phyloP scores from a whole-genome alignment of 1,140 invertebrate genomes.

The Magallana gigas region DNA sequence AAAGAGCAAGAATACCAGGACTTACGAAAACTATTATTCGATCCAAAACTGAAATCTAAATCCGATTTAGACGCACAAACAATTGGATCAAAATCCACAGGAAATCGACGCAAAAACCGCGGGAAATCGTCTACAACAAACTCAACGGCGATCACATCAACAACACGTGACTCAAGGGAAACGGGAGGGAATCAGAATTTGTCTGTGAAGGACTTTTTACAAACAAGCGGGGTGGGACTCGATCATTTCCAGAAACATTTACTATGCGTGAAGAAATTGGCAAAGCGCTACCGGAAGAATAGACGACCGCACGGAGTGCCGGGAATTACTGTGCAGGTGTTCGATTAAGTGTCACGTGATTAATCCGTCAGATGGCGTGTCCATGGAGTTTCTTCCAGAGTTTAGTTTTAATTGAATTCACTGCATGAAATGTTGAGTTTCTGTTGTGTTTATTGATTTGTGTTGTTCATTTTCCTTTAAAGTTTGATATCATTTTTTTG shows the following conservation, averaged over 20 bases:
- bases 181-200: neutral
- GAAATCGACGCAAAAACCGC: slow-evolving; percentile 17
- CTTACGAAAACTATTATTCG: slow-evolving; percentile 25
- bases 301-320: neutral
- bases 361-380: neutral
- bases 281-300: neutral
- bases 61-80: neutral
- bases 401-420: too few species aligned
- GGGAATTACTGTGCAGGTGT: slow-evolving; percentile 31
- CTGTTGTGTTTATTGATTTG: too few species aligned
- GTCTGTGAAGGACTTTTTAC: slow-evolving; percentile 36
- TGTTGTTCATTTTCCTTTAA: too few species aligned
- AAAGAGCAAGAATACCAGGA: slow-evolving; percentile 41
- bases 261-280: slow-evolving; percentile 34
- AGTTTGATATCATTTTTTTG: too few species aligned
- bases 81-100: neutral
- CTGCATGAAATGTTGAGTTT: too few species aligned
- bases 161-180: neutral
- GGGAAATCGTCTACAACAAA: slow-evolving; percentile 37
- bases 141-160: slow-evolving; percentile 14
- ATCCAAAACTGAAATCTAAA: slow-evolving; percentile 21
- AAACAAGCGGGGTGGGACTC: neutral
- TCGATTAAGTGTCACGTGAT: slow-evolving; percentile 26
- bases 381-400: too few species aligned
- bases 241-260: slow-evolving; percentile 43